These are phyloP conservation scores for Colinus virginianus DNA, from an alignment of 2,113 vertebrate genomes.

Conservation along the genomic window DNA sequence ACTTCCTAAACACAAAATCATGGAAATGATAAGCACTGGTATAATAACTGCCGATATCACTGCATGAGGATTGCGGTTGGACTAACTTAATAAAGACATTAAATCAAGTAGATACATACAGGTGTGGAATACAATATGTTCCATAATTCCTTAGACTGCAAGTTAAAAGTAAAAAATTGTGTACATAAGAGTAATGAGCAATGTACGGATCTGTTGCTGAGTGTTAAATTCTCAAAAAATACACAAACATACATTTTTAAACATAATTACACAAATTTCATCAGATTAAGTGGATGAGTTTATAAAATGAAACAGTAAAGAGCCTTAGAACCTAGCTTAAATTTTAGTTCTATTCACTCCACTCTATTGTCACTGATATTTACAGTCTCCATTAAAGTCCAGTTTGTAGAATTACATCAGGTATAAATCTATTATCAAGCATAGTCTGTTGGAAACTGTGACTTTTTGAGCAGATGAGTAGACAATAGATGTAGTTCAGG, in stretches of 20 bases:
- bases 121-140: background rate
- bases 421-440: background rate
- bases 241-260: background rate
- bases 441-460: background rate
- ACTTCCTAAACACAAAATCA: background rate
- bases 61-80: background rate
- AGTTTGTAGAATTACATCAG: background rate
- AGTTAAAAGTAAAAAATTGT: background rate
- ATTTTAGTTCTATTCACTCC: background rate
- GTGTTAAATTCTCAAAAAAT: background rate
- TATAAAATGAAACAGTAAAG: background rate
- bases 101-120: background rate
- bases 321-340: background rate
- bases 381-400: background rate
- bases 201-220: rapidly evolving
- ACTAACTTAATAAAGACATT: background rate
- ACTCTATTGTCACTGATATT: background rate
- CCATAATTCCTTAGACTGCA: background rate
- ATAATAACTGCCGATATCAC: background rate
- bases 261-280: background rate
- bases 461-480: background rate
- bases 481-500: background rate
- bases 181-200: rapidly evolving
- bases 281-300: background rate
- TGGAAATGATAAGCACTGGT: background rate